Evolutionary conservation across 1,140 invertebrate species (phyloP), one percentile per base, ranked within the genome.

Genomic region (Latrodectus geometricus): DNA sequence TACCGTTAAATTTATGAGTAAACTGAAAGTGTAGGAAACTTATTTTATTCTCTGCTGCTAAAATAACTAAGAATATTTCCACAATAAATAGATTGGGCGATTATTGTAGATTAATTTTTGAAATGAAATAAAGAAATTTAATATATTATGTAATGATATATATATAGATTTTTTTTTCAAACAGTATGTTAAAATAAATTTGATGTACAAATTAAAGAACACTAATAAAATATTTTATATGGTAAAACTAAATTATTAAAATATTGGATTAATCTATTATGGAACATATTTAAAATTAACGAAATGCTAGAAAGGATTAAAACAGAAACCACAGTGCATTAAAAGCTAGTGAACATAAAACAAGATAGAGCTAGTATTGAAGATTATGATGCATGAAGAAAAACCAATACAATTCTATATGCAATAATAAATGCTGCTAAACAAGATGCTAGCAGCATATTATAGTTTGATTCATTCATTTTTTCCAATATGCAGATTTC

Each of bases 391-490:
- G 83, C 83, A 86, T 56, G 77, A 61, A 77, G 65, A 83, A 35
- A 20, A 68, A 65, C 76, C 21, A 84, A 86, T 74, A 86, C 83
- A 75, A 78, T 78, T 78, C 83, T 86, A 86, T 78, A 86, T 86
- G 83, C 75, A 68, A 69, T 86, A 21, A 68, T 54, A 80, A 35
- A 87, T 80, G 77, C 85, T 87, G 85, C 85, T 87, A 87, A 66
- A 87, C 77, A 87, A 79, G 76, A 87, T 87, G 77, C 77, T 52
- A 87, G 85, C 85, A 87, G 85, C 83, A 86, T 65, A 86, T 21
- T 76, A 52, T 35, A 86, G 35, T 87, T 35, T 35, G 48, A 87
- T 50, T 73, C 73, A n/a, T 65, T 73, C 85, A 87, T 87, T 87
- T 76, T 73, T 74, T 79, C 77, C 85, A 80, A 87, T 87, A 87